Evolutionary conservation across 2,888 invertebrate genomes (phyloP).

Genomic region (Gasteruption jaculator): DNA sequence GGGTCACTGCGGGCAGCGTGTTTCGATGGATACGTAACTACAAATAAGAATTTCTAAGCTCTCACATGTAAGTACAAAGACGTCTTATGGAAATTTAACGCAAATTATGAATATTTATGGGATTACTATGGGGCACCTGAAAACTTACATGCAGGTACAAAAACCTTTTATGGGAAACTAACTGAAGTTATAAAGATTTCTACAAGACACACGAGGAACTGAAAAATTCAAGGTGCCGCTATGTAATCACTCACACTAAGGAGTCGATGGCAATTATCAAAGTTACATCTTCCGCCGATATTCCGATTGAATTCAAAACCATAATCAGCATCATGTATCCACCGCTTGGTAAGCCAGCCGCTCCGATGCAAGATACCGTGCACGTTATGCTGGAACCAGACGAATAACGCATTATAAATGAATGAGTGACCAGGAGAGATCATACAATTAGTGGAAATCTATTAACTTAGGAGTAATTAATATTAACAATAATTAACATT

Average conservation of each 20-base stretch:
- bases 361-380: conserved; percentile 95
- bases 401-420: conserved; percentile 3
- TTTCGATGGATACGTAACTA: too few relatives aligned
- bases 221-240: too few relatives aligned
- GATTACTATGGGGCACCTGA: background rate
- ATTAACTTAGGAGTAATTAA: too few relatives aligned
- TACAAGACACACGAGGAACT: too few relatives aligned
- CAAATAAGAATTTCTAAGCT: too few relatives aligned
- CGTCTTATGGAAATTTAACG: background rate
- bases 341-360: conserved; percentile 94
- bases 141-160: too few relatives aligned
- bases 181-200: background rate
- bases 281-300: conserved; percentile 86
- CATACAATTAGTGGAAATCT: too few relatives aligned
- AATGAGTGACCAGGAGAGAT: background rate
- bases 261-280: conserved; percentile 90
- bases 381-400: conserved; percentile 75
- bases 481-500: too few relatives aligned
- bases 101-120: background rate
- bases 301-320: conserved; percentile 86
- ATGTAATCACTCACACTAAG: conserved; percentile 68
- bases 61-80: too few relatives aligned
- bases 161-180: too few relatives aligned
- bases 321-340: conserved; percentile 95
- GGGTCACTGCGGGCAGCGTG: too few relatives aligned